Base-by-base conservation (phyloP, 2,888 invertebrate species). In the Leucania comma region DNA sequence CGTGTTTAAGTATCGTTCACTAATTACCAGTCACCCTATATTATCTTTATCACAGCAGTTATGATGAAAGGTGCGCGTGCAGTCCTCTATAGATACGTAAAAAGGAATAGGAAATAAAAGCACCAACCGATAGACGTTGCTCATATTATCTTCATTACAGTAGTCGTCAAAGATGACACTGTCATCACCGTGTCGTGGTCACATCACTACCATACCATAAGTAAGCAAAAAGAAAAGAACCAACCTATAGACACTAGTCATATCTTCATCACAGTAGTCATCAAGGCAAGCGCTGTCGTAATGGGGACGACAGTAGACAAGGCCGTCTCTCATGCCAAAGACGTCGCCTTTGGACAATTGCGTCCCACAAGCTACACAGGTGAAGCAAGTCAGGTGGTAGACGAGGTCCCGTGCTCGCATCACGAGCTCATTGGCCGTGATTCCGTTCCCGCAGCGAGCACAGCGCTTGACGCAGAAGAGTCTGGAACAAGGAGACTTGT, bases 301-400 rank as follows among this genome's bases (percentile, higher is more conserved):
- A 77, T 96, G 96, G 2, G 96, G 95, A n/a, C 96, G 96, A 95
- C 97, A 98, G 92, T 97, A 97, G 74, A 98, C 97, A 76, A 98
- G 96, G 63, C 98, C 97, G 82, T 98, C 98, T 77, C 98, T 96
- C 97, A 99, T 98, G 42, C 99, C 99, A 92, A 99, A 99, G 86
- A 98, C 98, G 89, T 99, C 99, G 29, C 99, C 99, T 88, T 98
- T 98, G 75, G 98, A 97, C 77, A 99, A 96, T 64, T 97, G 97
- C 51, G 97, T 97, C 61, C 98, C 98, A 91, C 99, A 99, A 53
- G 98, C 97, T 69, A 97, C 97, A 92, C 99, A 99, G 48, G 98
- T 97, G 96, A 99, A 99, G 94, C 99, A 99, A 82, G 97, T 97
- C 70, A 99, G 96, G 92, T 99, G 99, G 94, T 98, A 99, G 73